Conservation (phyloP, 1,140 invertebrate genomes). For the Lerema accius region DNA sequence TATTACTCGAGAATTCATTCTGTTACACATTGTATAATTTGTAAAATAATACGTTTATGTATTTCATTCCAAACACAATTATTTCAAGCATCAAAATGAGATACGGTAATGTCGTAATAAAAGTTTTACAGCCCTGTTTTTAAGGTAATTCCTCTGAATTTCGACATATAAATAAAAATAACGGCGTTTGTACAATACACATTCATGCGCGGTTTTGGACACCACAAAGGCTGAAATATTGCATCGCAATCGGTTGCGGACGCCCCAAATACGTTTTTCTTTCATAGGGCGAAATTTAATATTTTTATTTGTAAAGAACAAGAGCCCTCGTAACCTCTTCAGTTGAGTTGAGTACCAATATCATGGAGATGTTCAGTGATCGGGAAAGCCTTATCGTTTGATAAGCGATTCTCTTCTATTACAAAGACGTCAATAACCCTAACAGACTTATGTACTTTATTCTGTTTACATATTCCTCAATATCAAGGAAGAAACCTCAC, state of each 20-base stretch:
- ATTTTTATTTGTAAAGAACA: slow-evolving; percentile 25
- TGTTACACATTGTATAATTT: too few species aligned
- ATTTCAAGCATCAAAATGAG: background rate
- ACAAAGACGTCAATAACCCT: background rate
- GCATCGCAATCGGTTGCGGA: slow-evolving; percentile 16
- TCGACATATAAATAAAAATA: slow-evolving; percentile 28
- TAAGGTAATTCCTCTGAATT: slow-evolving; percentile 8
- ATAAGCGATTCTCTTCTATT: slow-evolving; percentile 17
- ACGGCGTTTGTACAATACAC: slow-evolving; percentile 27
- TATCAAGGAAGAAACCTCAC: too few species aligned
- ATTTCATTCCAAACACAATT: background rate
- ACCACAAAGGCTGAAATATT: slow-evolving; percentile 25
- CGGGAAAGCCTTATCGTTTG: slow-evolving; percentile 13
- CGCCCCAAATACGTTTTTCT: slow-evolving; percentile 24
- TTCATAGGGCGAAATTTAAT: slow-evolving; percentile 19
- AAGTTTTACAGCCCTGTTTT: slow-evolving; percentile 20
- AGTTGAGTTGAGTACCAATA: slow-evolving; percentile 15
- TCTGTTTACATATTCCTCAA: too few species aligned
- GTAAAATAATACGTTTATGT: too few species aligned
- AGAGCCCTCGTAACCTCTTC: slow-evolving; percentile 16
- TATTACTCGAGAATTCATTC: too few species aligned
- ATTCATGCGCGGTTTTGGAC: slow-evolving; percentile 25
- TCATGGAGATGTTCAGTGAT: slow-evolving; percentile 15
- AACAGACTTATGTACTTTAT: slow-evolving; percentile 2
- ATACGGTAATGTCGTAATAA: slow-evolving; percentile 11